Conservation (phyloP, 1,140 invertebrate genomes). For the Brachionus sp. region DNA sequence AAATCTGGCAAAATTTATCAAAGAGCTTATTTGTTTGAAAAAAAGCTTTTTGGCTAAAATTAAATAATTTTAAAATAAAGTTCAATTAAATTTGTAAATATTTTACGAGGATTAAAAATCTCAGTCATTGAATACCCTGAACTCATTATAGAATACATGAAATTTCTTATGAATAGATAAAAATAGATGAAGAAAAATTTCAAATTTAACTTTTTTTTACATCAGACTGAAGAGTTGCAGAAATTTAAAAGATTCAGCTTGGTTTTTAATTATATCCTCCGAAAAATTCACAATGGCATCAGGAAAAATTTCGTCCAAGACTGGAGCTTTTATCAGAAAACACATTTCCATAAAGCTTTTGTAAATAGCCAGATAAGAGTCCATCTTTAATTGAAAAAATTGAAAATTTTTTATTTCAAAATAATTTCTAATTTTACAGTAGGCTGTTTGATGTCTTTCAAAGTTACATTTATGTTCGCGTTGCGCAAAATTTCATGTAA, state of each 20-base stretch:
- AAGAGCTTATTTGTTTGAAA: background rate
- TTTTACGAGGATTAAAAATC: slow-evolving; percentile 4
- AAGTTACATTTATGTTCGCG: background rate
- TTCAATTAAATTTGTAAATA: background rate
- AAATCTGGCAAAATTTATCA: slow-evolving; percentile 27
- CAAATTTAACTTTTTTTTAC: background rate
- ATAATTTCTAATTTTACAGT: background rate
- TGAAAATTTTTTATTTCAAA: background rate
- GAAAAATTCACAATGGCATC: background rate
- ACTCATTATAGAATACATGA: background rate
- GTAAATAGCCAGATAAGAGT: background rate
- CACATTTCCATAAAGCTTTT: background rate
- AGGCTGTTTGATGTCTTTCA: slow-evolving; percentile 24
- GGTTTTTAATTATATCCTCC: slow-evolving; percentile 4
- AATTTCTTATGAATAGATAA: background rate
- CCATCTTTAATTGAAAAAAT: background rate
- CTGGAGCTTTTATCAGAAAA: background rate
- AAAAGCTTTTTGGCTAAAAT: background rate
- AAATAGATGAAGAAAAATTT: background rate
- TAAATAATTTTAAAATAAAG: background rate
- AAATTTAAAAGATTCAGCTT: background rate
- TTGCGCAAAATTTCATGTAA: background rate
- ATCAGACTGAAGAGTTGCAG: background rate
- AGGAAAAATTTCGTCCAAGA: background rate
- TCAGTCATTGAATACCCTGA: background rate